Evolutionary conservation across 1,140 invertebrate species (phyloP).

Genomic region (Diabrotica virgifera): DNA sequence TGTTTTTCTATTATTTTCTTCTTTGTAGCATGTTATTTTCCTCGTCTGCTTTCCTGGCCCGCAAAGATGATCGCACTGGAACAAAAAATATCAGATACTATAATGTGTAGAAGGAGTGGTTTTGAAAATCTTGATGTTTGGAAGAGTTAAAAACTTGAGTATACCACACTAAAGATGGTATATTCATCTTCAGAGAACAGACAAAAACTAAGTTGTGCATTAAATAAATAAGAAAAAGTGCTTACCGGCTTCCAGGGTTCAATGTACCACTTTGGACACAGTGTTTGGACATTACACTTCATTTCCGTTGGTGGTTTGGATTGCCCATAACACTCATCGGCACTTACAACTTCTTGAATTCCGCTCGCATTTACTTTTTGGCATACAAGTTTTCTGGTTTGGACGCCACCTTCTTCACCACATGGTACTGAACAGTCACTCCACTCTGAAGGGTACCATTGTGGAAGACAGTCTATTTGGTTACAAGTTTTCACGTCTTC

Average conservation of each 20-base stretch:
- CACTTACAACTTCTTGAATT: constrained; percentile 64
- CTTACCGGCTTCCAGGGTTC: constrained; percentile 84
- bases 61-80: constrained; percentile 82
- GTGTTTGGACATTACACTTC: constrained; percentile 70
- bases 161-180: no score
- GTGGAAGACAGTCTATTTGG: constrained; percentile 74
- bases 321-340: constrained; percentile 67
- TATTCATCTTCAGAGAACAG: no score
- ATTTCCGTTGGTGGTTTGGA: constrained; percentile 68
- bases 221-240: constrained; percentile 16
- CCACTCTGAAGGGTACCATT: constrained; percentile 82
- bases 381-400: constrained; percentile 72
- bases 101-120: no score
- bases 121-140: constrained; percentile 10
- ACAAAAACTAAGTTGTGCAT: no score
- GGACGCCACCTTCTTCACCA: constrained; percentile 70
- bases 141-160: constrained; percentile 24
- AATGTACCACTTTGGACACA: constrained; percentile 80
- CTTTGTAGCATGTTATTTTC: constrained; percentile 71
- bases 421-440: constrained; percentile 77
- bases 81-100: constrained; percentile 17
- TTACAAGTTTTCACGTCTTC: constrained; percentile 68
- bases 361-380: constrained; percentile 68
- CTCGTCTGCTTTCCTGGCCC: constrained; percentile 77
- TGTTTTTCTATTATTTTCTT: constrained; percentile 60